Base-by-base conservation (phyloP, 1,140 invertebrate species). In the Brachystomella parvula region DNA sequence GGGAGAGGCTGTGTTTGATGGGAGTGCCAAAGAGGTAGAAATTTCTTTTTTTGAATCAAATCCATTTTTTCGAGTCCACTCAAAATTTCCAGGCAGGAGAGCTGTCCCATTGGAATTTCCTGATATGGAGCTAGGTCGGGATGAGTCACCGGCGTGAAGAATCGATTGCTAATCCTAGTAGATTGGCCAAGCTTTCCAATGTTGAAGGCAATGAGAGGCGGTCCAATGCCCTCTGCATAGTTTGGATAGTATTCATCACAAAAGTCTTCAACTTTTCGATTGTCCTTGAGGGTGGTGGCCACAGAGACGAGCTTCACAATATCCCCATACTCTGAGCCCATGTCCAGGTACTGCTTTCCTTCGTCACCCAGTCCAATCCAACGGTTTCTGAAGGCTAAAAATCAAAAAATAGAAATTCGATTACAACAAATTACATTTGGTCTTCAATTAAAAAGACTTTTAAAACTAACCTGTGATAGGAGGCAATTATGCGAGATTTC, bases 191-290 rank as follows among this genome's bases (percentile, higher is more conserved):
- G 6, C 28, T 15, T 24, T 17, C 58, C 58, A 3, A 60, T 60
- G 29, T 60, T 60, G 28, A 60, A 29, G 9, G 58, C 58, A 60
- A 60, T 60, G 15, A 60, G 29, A 29, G 58, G 58, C 12, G 26
- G 6, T 9, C 6, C 6, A 15, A 24, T 9, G 9, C 3, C 15
- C 6, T 17, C 12, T 6, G 28, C 3, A 19, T 60, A 6, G 32
- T 29, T 3, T 26, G 19, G 3, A 15, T 24, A 6, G 9, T 26
- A 6, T 9, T 3, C 12, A 21, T 19, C 58, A 9, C 17, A 9
- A 28, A 17, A 60, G 15, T 28, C 3, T 60, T 60, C 21, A 6
- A 57, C 6, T 24, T 21, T 24, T 21, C 6, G 21, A 60, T 60
- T 60, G 58, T 60, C 58, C 31, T 60, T 29, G 15, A 9, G 15